A percentile compares a stretch with the other conserved stretches of the same genome.
Evolutionary conservation across 2,888 invertebrate species (phyloP).

Genomic region (Meteorus cinctellus): DNA sequence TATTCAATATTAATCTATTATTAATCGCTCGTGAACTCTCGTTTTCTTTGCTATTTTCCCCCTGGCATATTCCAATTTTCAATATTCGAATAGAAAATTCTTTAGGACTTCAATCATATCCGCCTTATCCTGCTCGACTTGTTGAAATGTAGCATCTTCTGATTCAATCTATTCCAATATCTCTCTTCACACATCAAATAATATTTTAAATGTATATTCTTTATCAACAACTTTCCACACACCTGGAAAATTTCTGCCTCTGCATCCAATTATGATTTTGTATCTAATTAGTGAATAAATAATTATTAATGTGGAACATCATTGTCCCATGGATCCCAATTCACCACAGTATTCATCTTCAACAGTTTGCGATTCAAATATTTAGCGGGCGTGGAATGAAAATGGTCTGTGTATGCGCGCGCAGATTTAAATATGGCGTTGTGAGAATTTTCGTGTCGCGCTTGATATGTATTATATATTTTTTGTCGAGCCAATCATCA

Average conservation of each 20-base stretch:
- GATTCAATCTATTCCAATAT: not conserved
- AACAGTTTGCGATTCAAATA: slow-evolving; percentile 38
- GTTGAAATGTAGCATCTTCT: too few relatives aligned
- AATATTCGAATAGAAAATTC: too few relatives aligned
- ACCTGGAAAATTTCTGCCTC: not conserved
- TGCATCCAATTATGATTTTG: slow-evolving; percentile 35
- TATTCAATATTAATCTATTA: slow-evolving; percentile 3
- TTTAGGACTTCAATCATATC: too few relatives aligned
- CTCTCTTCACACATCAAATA: not conserved
- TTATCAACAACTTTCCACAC: not conserved
- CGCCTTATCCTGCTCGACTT: too few relatives aligned
- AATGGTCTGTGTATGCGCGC: not conserved
- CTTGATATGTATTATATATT: not conserved
- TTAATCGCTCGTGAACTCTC: not conserved
- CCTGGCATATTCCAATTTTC: too few relatives aligned
- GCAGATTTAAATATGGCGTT: not conserved
- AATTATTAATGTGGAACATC: slow-evolving; percentile 20
- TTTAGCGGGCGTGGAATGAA: slow-evolving; percentile 39
- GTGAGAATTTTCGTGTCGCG: not conserved
- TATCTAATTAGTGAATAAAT: not conserved
- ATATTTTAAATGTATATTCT: not conserved
- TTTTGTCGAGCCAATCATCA: slow-evolving; percentile 46
- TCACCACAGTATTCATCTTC: slow-evolving; percentile 36
- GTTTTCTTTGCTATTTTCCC: too few relatives aligned
- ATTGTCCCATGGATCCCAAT: slow-evolving; percentile 39